These are phyloP conservation scores for Intellagama lesueurii DNA, from an alignment of 2,797 vertebrate species.

Conservation along the genomic window DNA sequence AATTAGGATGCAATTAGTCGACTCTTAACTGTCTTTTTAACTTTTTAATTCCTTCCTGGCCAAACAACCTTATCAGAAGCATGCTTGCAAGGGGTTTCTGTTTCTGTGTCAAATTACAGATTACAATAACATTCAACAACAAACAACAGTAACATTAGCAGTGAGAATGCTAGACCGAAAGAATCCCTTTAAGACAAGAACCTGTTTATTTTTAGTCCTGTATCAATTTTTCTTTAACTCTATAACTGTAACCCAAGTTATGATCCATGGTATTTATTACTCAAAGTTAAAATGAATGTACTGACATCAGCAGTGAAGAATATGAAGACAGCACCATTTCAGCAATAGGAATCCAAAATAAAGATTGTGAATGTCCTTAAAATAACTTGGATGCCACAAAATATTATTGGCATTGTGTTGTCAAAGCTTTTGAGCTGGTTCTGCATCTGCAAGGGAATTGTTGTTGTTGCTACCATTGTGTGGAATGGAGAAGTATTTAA, in stretches of 20 bases:
- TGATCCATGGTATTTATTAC: not conserved
- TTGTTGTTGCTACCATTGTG: too few relatives aligned
- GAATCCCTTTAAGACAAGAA: not conserved
- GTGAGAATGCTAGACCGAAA: not conserved
- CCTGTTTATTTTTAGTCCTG: not conserved
- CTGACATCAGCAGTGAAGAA: not conserved
- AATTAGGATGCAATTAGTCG: too few relatives aligned
- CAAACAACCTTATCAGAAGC: too few relatives aligned
- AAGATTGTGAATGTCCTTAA: not conserved
- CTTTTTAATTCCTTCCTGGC: too few relatives aligned
- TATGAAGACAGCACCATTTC: not conserved
- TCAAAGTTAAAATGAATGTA: not conserved
- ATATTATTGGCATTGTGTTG: not conserved
- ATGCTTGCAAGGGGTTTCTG: too few relatives aligned
- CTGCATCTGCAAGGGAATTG: too few relatives aligned
- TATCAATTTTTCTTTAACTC: not conserved
- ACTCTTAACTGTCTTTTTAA: too few relatives aligned
- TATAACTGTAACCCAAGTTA: not conserved
- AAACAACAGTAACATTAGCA: not conserved
- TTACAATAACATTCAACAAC: too few relatives aligned
- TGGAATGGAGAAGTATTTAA: too few relatives aligned
- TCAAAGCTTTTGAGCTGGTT: not conserved
- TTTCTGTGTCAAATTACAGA: not conserved
- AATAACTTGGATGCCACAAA: not conserved
- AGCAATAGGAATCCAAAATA: not conserved